Base-by-base conservation (phyloP, 35 echinoderm and acorn worm species). In the Apostichopus parvimensis region DNA sequence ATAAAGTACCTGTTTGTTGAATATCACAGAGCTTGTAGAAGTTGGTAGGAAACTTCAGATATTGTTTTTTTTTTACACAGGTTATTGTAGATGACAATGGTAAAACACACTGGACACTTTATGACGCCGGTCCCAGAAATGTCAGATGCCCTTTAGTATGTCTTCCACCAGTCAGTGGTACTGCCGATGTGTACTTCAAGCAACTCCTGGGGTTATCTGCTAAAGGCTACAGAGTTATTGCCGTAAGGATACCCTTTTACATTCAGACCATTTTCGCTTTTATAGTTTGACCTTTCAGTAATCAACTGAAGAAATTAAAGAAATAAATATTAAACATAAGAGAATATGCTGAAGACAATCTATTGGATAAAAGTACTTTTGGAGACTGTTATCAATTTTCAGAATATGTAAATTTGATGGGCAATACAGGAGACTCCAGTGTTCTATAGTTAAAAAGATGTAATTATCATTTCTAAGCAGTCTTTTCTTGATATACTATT, bases 101-200 rank as follows among this genome's bases (percentile, higher is more conserved):
- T 2, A 94, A 91, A 34, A 99, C 96, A 65, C 90, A 93, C 64
- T 99, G 97, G 97, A 99, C 95, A 6, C 70, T 99, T 59, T 99
- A 99, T 62, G 97, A 99, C 93, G 97, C 95, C 57, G 97, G 97
- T 24, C 94, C 97, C 24, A 90, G 89, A 61, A 93, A 86, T 88
- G 95, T 99, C 64, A 87, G 92, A 83, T 99, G 97, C 75, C 97
- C 97, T 1, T 28, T 99, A 26, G 65, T 99, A 28, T 99, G 95
- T 86, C 91, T 99, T 25, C 97, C 97, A 15, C 97, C 97, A 7
- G 97, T 96, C 82, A 96, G 97, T 90, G 97, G 97, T 0, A 99
- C 95, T 13, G 97, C 95, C n/a, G 97, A 99, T 88, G 86, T 99
- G 23, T 99, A 93, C 87, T 99, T 91, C 88, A 95, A 91, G 92